Conservation (phyloP, 2,113 vertebrate genomes). For the Nycticryphes semicollaris region DNA sequence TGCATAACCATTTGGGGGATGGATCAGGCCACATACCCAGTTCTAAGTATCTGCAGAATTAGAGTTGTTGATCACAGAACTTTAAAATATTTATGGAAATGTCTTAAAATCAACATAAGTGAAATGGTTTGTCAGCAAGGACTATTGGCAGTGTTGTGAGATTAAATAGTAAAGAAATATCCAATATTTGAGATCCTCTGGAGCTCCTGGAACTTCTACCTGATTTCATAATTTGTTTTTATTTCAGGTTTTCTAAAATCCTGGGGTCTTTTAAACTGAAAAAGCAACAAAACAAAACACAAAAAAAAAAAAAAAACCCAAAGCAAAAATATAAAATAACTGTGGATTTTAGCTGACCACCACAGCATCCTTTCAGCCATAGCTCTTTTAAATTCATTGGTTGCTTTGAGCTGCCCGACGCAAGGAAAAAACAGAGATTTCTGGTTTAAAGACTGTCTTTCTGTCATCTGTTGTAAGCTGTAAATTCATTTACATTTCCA, state of each 20-base stretch:
- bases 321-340: background rate
- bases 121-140: background rate
- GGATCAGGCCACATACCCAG: background rate
- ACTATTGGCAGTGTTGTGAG: background rate
- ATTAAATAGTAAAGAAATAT: background rate
- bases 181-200: background rate
- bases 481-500: background rate
- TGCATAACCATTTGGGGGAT: background rate
- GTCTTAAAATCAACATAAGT: background rate
- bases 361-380: background rate
- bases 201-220: background rate
- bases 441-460: background rate
- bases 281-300: background rate
- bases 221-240: background rate
- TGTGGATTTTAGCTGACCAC: background rate
- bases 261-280: background rate
- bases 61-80: background rate
- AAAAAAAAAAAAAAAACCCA: background rate
- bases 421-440: background rate
- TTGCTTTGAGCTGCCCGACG: background rate
- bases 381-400: background rate
- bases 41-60: background rate
- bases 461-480: background rate
- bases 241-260: background rate
- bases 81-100: background rate